phyloP scores from a whole-genome alignment of 2,113 vertebrate genomes.

The Pelmatolapia mariae region DNA sequence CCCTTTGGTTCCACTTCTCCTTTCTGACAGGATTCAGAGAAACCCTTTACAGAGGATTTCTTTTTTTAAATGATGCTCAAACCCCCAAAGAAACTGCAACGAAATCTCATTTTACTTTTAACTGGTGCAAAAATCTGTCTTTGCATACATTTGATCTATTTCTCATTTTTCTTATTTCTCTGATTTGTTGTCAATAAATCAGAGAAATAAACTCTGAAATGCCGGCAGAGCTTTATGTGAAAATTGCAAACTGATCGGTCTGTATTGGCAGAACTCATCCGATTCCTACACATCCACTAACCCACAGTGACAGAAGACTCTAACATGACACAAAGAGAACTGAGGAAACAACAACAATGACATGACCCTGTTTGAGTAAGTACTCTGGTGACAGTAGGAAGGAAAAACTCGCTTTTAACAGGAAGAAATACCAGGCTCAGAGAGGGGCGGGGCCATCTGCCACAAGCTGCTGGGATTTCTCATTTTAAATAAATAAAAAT shows the following conservation, averaged over 20 bases:
- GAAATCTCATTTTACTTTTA: not conserved
- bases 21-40: not conserved
- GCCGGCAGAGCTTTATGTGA: not conserved
- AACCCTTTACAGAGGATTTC: not conserved
- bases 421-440: accelerated
- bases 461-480: not conserved
- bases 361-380: not conserved
- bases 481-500: not conserved
- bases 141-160: not conserved
- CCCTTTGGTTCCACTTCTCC: not conserved
- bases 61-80: not conserved
- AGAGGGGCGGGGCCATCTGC: accelerated
- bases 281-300: accelerated
- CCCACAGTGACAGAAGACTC: no score
- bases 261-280: not conserved
- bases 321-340: no score
- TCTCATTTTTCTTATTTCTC: accelerated
- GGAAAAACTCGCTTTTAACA: not conserved
- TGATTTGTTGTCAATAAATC: not conserved
- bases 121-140: not conserved
- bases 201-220: not conserved
- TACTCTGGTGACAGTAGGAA: accelerated
- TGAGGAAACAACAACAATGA: not conserved
- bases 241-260: not conserved
- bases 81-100: not conserved